Percentiles rank a stretch among this genome's conserved stretches.
Conservation (phyloP, 2,113 vertebrate genomes). For the Numenius arquata region DNA sequence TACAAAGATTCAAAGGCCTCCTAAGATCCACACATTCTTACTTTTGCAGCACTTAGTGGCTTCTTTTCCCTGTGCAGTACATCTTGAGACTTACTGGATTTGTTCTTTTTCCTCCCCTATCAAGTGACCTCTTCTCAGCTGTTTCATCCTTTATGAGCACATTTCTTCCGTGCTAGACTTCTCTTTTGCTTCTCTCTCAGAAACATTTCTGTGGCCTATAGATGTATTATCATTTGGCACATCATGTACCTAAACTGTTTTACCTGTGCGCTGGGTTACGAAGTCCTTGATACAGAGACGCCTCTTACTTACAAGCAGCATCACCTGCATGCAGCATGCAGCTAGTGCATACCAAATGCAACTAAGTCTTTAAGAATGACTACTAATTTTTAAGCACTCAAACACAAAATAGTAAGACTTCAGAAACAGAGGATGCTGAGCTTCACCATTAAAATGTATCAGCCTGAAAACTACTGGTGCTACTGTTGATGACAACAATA, state of each 20-base stretch:
- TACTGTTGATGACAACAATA: neutral
- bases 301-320: neutral
- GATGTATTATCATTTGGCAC: neutral
- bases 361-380: neutral
- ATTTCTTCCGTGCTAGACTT: neutral
- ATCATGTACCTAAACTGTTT: neutral
- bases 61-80: neutral
- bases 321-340: neutral
- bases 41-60: neutral
- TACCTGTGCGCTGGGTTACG: neutral
- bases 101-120: neutral
- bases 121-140: neutral
- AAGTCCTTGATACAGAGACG: neutral
- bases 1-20: neutral
- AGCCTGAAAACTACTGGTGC: neutral
- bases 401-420: neutral
- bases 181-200: neutral
- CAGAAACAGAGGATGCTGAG: neutral
- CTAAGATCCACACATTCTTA: neutral
- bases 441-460: neutral
- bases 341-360: neutral
- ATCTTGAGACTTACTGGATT: neutral
- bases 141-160: neutral
- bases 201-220: neutral
- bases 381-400: neutral